Base-by-base conservation (phyloP, 2,113 vertebrate species). In the Hypocryptadius cinnamomeus region DNA sequence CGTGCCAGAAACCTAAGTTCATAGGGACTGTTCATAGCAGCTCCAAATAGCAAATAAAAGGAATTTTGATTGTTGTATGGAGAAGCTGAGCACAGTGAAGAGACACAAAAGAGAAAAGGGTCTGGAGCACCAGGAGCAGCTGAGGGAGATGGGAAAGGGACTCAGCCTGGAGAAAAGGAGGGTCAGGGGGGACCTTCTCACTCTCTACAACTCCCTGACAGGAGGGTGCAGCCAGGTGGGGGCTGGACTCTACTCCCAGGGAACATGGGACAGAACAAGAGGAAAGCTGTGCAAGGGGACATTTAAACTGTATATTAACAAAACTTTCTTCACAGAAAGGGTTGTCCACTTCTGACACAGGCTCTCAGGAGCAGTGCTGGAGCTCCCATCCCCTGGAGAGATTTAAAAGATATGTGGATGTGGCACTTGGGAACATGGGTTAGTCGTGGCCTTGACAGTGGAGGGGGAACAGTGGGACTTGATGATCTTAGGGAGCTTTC, bases 171-270 rank as follows among this genome's bases (percentile, higher is more conserved):
- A 24, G 37, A 20, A 20, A 37, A 80, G 11, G 37, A 28, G 27
- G 37, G 9, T 59, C 50, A 24, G 44, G 23, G 27, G 8, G 4
- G 7, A 37, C 51, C 15, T 40, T 57, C 9, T 65, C 4, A 6
- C 2, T 57, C 42, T 72, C 8, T 9, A 5, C 42, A 50, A 16
- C 7, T 73, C 37, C 31, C 51, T 30, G 22, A 24, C 23, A 9
- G 5, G 25, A 71, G 13, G 4, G 9, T 5, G 13, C 20, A 48
- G 13, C 40, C 25, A 10, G 8, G 5, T 22, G 25, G 8, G 7
- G 6, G 3, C 45, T 0, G 0, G 12, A 18, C 27, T 44, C 18
- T 59, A 4, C 3, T 65, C 31, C 12, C 3, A 11, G 37, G 23
- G 13, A 73, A 14, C 10, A 33, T 35, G 18, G 10, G 9, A 23